A percentile compares a stretch with the other conserved stretches of the same genome.
Conservation (phyloP, 2,888 invertebrate genomes). For the Parnassius smintheus region DNA sequence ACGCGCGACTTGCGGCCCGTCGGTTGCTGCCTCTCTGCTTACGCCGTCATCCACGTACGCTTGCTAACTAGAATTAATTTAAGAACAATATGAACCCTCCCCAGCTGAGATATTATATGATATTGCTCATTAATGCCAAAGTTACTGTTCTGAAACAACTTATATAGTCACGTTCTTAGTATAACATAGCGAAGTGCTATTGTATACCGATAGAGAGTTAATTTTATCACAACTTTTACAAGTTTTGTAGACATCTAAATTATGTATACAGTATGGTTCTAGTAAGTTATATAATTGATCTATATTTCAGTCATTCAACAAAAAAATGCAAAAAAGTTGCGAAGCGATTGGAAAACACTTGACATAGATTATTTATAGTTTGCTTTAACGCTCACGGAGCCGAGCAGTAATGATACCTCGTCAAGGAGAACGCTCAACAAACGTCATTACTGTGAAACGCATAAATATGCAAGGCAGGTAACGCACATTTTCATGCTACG, state of each 20-base stretch:
- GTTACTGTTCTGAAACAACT: slow-evolving; percentile 71
- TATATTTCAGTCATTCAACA: slow-evolving; percentile 50
- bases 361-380: slow-evolving; percentile 70
- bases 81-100: slow-evolving; percentile 79
- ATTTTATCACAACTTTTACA: too few species aligned
- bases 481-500: slow-evolving; percentile 81
- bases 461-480: slow-evolving; percentile 81
- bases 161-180: slow-evolving; percentile 69
- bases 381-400: slow-evolving; percentile 57
- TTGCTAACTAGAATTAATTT: slow-evolving; percentile 75
- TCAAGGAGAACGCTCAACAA: slow-evolving; percentile 65
- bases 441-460: slow-evolving; percentile 77
- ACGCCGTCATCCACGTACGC: slow-evolving; percentile 61
- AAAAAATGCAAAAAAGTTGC: slow-evolving; percentile 61
- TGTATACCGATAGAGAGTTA: too few species aligned
- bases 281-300: slow-evolving; percentile 55
- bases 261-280: slow-evolving; percentile 36
- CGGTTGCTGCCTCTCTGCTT: slow-evolving; percentile 39
- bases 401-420: slow-evolving; percentile 69
- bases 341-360: slow-evolving; percentile 65
- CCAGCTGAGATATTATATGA: slow-evolving; percentile 73
- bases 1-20: slow-evolving; percentile 68
- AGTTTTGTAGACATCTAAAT: too few species aligned
- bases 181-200: slow-evolving; percentile 25
- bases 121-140: slow-evolving; percentile 72